Base-by-base conservation (phyloP, 2,113 vertebrate genomes). In the Macaca fascicularis region DNA sequence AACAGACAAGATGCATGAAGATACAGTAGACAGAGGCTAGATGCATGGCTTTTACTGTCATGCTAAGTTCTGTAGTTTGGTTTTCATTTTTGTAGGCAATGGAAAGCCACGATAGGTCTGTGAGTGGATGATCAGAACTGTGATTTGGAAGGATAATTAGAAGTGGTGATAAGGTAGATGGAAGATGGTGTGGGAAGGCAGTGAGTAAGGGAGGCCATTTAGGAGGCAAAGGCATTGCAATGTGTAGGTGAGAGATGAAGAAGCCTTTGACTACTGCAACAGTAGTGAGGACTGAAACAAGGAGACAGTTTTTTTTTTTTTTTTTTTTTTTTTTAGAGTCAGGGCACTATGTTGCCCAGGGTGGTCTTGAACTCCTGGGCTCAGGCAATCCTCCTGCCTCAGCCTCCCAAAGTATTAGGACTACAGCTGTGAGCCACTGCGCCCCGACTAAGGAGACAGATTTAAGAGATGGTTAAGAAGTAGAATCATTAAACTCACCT, bases 111-210 rank as follows among this genome's bases (percentile, higher is more conserved):
- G 32, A 19, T 45, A 32, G 17, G 48, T 40, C 95, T 80, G 50
- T 88, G 64, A 83, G 50, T 78, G 84, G 64, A 38, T 52, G 45
- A 59, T 84, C 27, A 67, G 35, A 81, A 10, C 20, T 0, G 0
- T 43, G 32, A n/a, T 88, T 95, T 91, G 64, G 75, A 95, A 96
- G 45, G 32, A 52, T 52, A 64, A 59, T 13, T 83, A n/a, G 84
- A 81, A 82, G 70, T 85, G 57, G 67, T 59, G 55, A 76, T n/a
- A 8, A 75, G 43, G 78, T 43, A 1, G 32, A 5, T 70, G 38
- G 64, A 30, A 35, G 50, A 74, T 50, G 32, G 43, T 3, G 0
- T 82, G 74, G 30, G 89, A 92, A 40, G 32, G 17, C 40, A 55
- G 20, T 67, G 64, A 91, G 55, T 6, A 67, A 64, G 35, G 38